Percentiles rank a stretch among this genome's conserved stretches.
These are phyloP conservation scores for Miniopterus natalensis DNA, from an alignment of 2,113 vertebrate species.

Conservation along the genomic window DNA sequence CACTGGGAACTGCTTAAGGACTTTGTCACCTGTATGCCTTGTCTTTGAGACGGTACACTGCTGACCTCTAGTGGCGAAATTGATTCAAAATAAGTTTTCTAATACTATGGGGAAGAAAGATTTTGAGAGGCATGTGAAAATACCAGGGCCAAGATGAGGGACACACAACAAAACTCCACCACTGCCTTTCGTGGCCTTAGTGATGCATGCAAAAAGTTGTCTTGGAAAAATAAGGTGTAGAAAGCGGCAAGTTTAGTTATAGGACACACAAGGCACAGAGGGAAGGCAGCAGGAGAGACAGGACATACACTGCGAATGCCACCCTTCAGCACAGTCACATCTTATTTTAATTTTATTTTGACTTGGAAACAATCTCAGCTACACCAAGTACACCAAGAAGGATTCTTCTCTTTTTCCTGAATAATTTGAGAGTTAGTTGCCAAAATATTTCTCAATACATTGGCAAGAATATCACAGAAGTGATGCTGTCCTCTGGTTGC, in stretches of 20 bases:
- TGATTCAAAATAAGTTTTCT: background rate
- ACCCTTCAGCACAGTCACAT: background rate
- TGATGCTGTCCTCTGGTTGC: background rate
- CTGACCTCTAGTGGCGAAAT: constrained; percentile 81
- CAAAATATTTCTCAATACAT: background rate
- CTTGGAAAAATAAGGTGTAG: constrained; percentile 2
- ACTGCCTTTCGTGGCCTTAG: background rate
- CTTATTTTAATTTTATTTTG: background rate
- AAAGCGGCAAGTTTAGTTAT: background rate
- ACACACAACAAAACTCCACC: background rate
- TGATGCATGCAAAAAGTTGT: background rate
- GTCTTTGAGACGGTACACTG: constrained; percentile 32
- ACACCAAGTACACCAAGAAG: background rate
- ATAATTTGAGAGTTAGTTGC: background rate
- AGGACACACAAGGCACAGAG: background rate
- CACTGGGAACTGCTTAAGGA: background rate
- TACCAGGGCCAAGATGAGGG: background rate
- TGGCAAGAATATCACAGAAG: background rate
- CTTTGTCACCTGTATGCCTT: accelerated
- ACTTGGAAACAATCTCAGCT: constrained; percentile 29
- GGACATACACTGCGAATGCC: background rate
- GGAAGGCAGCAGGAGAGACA: background rate
- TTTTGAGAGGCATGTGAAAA: constrained; percentile 19
- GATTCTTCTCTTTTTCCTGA: background rate
- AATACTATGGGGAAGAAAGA: background rate